phyloP scores from a whole-genome alignment of 2,888 invertebrate species.

The Eumerus sabulonum region DNA sequence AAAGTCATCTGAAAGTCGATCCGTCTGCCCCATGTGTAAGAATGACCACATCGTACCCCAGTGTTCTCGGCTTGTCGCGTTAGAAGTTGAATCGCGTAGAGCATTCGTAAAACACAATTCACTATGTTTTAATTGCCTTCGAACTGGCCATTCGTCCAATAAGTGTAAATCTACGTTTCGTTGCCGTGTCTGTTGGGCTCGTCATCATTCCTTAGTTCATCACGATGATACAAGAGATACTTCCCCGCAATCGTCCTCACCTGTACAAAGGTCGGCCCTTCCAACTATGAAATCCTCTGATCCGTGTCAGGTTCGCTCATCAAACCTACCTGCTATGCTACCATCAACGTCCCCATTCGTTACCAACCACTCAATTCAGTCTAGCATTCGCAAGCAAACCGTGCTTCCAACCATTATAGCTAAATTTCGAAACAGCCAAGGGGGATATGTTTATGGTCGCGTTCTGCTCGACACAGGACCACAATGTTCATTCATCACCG shows the following conservation, averaged over 20 bases:
- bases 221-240: too few species aligned
- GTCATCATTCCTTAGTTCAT: too few species aligned
- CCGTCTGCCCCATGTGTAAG: constrained; percentile 14
- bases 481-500: not conserved
- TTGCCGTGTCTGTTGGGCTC: too few species aligned
- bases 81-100: constrained; percentile 16
- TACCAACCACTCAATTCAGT: constrained; percentile 23
- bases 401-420: constrained; percentile 20
- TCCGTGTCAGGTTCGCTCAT: too few species aligned
- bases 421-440: constrained; percentile 8
- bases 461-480: constrained; percentile 19
- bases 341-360: too few species aligned
- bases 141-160: too few species aligned
- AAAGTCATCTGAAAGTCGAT: not conserved
- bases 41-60: not conserved
- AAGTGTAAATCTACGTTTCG: constrained; percentile 22
- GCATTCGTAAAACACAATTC: constrained; percentile 1
- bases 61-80: constrained; percentile 6
- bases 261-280: too few species aligned
- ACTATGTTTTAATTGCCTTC: constrained; percentile 35
- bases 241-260: too few species aligned
- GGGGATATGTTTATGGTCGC: not conserved
- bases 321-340: too few species aligned
- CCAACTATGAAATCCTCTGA: too few species aligned
- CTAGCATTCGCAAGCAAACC: constrained; percentile 7